Evolutionary conservation across 2,113 vertebrate species (phyloP).

Genomic region (Hemicordylus capensis): DNA sequence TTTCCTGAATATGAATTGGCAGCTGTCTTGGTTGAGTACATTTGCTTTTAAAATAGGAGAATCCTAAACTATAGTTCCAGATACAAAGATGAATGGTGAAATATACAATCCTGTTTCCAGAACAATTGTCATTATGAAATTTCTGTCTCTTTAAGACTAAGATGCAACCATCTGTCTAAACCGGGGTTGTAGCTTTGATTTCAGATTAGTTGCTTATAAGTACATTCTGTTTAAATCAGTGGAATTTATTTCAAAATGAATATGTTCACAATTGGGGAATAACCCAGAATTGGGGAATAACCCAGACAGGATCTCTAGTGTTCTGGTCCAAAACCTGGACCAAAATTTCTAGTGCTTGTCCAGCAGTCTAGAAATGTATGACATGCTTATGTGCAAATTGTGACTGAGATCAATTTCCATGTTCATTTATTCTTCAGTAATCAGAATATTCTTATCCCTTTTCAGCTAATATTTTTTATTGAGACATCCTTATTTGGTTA

Average conservation of each 20-base stretch:
- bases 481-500: not conserved
- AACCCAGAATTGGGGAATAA: not conserved
- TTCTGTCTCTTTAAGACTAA: not conserved
- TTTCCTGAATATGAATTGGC: not conserved
- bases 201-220: not conserved
- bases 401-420: not conserved
- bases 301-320: too few relatives aligned
- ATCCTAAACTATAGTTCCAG: not conserved
- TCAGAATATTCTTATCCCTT: not conserved
- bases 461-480: not conserved
- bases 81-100: not conserved
- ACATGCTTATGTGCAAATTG: too few relatives aligned
- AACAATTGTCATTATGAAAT: conserved; percentile 8
- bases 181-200: not conserved
- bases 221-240: not conserved
- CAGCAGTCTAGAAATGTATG: not conserved
- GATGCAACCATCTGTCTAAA: conserved; percentile 7
- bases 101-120: conserved; percentile 3
- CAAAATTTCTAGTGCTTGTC: not conserved
- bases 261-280: not conserved
- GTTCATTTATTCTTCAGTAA: not conserved
- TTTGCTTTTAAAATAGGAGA: not conserved
- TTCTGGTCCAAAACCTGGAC: too few relatives aligned
- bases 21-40: not conserved
- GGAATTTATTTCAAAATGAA: not conserved